phyloP scores from a whole-genome alignment of 2,113 vertebrate genomes.

The Columba livia region DNA sequence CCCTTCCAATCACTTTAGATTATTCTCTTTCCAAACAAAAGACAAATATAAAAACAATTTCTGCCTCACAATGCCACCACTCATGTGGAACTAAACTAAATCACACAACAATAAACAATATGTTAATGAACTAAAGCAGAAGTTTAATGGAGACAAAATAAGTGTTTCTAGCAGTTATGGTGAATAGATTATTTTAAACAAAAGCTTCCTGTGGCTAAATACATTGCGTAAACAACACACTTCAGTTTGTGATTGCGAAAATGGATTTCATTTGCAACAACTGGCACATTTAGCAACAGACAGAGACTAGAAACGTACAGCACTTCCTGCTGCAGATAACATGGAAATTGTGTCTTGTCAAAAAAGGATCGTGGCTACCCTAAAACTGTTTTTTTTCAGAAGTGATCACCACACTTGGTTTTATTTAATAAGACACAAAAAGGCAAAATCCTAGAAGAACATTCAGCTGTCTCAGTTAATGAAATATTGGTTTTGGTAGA shows the following conservation, averaged over 20 bases:
- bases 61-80: background rate
- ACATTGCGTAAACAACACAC: background rate
- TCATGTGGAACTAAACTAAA: constrained; percentile 29
- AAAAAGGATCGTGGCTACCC: background rate
- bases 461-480: background rate
- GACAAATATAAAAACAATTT: background rate
- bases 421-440: background rate
- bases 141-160: constrained; percentile 1
- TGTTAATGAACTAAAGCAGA: constrained; percentile 41
- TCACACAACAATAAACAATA: constrained; percentile 43
- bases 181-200: background rate
- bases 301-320: background rate
- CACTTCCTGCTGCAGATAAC: background rate
- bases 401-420: background rate
- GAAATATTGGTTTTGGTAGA: background rate
- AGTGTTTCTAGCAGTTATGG: background rate
- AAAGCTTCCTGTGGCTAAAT: constrained; percentile 31
- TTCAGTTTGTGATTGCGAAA: constrained; percentile 1
- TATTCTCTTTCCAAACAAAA: background rate
- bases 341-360: background rate
- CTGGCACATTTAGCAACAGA: background rate
- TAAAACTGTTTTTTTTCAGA: background rate
- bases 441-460: background rate
- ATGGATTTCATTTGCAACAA: background rate
- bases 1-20: background rate